Base-by-base conservation (phyloP, 1,140 invertebrate species). In the Lepidurus packardi region DNA sequence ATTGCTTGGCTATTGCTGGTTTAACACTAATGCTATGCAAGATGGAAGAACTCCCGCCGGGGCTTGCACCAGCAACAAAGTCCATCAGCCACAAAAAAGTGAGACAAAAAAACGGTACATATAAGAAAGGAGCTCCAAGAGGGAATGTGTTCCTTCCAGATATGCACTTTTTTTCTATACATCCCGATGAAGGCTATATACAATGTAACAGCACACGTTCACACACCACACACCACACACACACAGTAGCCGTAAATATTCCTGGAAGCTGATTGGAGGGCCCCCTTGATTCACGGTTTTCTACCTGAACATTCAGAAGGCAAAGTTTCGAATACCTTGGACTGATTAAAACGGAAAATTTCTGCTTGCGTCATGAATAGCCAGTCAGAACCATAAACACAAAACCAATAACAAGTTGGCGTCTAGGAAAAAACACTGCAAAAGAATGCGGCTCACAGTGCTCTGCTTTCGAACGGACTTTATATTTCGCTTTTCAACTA, bases 11-110 rank as follows among this genome's bases (percentile, higher is more conserved):
- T 65, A 65, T 65, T 65, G 53, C 16, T 21, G 53, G 53, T 65
- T 65, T 65, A n/a, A 65, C 13, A 65, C 53, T 65, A 65, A 65
- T 65, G 53, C 53, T 65, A 65, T 65, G 53, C 53, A 65, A 65
- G 53, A 65, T 65, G 53, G 21, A 65, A 65, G 16, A 65, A 65
- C 53, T 65, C 53, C 53, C 53, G 53, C 53, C 13, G 53, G 53
- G 53, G 53, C 53, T n/a, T 21, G 21, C 53, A 21, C 5, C 53
- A 65, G 53, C 53, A 65, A 65, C 53, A 65, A 65, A 65, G 53
- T 65, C 53, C 53, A 16, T 21, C n/a, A 65, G 16, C 53, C 53
- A 65, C 53, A 16, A 65, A 65, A 65, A 65, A 65, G 53, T 13
- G 21, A 65, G 53, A 65, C 7, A 65, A 65, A 65, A 65, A 21